These are phyloP conservation scores for Heterodera filipjevi DNA, from an alignment of 2,888 invertebrate genomes.

Conservation along the genomic window DNA sequence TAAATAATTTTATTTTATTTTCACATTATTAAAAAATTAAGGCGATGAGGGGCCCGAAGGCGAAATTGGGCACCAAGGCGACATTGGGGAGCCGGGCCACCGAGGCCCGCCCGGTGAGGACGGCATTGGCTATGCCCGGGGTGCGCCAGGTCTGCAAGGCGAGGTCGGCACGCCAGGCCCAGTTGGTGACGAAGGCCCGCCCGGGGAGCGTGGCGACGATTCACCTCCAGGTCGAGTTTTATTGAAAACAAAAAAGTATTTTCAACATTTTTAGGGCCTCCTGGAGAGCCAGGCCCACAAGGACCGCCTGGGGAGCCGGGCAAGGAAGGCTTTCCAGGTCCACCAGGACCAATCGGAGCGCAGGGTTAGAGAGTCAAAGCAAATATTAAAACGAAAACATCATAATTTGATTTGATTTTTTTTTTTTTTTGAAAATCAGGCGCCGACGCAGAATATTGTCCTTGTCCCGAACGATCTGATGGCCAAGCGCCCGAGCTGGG, in stretches of 20 bases:
- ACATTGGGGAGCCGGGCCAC: slow-evolving; percentile 7
- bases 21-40: not conserved
- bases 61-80: slow-evolving; percentile 12
- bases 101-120: slow-evolving; percentile 30
- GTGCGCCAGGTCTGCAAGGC: slow-evolving; percentile 22
- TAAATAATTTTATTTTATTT: too few species aligned
- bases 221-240: slow-evolving; percentile 34
- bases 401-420: not conserved
- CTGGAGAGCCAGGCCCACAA: slow-evolving; percentile 26
- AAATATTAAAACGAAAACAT: too few species aligned
- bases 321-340: slow-evolving; percentile 36
- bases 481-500: not conserved
- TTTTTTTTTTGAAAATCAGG: not conserved
- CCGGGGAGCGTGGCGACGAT: slow-evolving; percentile 61
- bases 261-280: slow-evolving; percentile 32
- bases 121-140: slow-evolving; percentile 12
- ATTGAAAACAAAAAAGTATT: not conserved
- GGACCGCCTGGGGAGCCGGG: slow-evolving; percentile 20
- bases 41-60: slow-evolving; percentile 24
- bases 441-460: slow-evolving; percentile 39
- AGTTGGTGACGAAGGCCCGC: slow-evolving; percentile 41
- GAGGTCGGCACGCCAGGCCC: slow-evolving; percentile 21
- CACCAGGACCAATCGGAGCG: slow-evolving; percentile 27
- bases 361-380: slow-evolving; percentile 17
- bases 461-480: slow-evolving; percentile 38